Conservation (phyloP, 2,113 vertebrate species). For the Prolemur simus region DNA sequence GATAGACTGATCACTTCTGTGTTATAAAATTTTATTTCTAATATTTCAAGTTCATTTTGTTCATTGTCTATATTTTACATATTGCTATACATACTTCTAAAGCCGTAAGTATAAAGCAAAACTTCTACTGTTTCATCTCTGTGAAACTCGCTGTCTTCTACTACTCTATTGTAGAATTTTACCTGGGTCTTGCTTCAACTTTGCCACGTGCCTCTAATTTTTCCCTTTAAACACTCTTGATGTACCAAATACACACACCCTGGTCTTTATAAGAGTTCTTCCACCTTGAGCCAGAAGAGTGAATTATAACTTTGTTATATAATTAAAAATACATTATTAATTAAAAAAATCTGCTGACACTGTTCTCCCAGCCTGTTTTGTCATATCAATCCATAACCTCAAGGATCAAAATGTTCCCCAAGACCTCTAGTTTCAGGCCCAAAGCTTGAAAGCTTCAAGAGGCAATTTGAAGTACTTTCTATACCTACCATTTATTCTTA, state of each 20-base stretch:
- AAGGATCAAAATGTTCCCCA: not conserved
- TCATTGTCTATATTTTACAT: not conserved
- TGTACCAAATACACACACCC: not conserved
- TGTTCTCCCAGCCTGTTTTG: slow-evolving; percentile 23
- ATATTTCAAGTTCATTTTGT: slow-evolving; percentile 20
- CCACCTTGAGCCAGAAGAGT: not conserved
- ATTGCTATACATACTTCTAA: not conserved
- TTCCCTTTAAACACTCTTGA: not conserved
- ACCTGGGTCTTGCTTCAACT: not conserved
- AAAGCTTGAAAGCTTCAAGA: not conserved
- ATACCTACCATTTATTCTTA: not conserved
- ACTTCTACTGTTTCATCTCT: not conserved
- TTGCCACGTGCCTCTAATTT: not conserved
- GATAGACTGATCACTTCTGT: not conserved
- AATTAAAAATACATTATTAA: not conserved
- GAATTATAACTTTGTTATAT: not conserved
- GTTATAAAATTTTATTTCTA: not conserved
- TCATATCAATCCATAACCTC: not conserved
- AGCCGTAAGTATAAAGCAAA: not conserved
- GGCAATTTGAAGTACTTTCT: not conserved
- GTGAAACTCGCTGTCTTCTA: not conserved
- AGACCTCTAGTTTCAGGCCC: not conserved
- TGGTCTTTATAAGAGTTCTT: not conserved
- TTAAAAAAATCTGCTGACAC: not conserved
- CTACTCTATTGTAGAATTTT: not conserved